Conservation (phyloP, 1,140 invertebrate genomes). For the Metaphire vulgaris region DNA sequence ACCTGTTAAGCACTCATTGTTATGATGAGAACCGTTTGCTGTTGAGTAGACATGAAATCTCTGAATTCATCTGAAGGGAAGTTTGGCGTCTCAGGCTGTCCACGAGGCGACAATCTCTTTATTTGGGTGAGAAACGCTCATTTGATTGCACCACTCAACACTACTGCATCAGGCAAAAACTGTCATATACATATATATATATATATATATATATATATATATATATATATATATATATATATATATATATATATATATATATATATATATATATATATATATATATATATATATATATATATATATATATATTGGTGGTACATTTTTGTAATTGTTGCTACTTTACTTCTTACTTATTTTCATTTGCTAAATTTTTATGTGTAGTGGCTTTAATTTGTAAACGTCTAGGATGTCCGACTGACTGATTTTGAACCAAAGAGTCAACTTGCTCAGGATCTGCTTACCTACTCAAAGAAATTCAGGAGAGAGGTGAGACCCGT, state of each 20-base stretch:
- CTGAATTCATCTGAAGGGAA: conserved; percentile 14
- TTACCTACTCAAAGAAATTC: conserved; percentile 35
- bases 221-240: no score
- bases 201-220: no score
- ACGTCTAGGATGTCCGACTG: conserved; percentile 42
- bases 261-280: no score
- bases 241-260: no score
- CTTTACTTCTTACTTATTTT: neutral
- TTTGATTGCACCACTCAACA: neutral
- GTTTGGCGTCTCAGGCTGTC: conserved; percentile 22
- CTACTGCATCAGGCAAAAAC: no score
- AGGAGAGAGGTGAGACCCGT: conserved; percentile 43
- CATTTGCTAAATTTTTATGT: neutral
- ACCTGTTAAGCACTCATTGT: no score
- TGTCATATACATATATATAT: no score
- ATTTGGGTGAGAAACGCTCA: conserved; percentile 18
- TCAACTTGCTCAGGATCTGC: conserved; percentile 39
- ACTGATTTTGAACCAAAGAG: conserved; percentile 38
- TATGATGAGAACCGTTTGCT: no score
- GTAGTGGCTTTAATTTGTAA: neutral
- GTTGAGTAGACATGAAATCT: conserved; percentile 26
- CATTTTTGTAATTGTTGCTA: neutral
- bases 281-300: neutral
- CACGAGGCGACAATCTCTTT: conserved; percentile 22
- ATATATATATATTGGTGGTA: neutral